Evolutionary conservation across 2,888 invertebrate genomes (phyloP).

Genomic region (Saturnia japonica): DNA sequence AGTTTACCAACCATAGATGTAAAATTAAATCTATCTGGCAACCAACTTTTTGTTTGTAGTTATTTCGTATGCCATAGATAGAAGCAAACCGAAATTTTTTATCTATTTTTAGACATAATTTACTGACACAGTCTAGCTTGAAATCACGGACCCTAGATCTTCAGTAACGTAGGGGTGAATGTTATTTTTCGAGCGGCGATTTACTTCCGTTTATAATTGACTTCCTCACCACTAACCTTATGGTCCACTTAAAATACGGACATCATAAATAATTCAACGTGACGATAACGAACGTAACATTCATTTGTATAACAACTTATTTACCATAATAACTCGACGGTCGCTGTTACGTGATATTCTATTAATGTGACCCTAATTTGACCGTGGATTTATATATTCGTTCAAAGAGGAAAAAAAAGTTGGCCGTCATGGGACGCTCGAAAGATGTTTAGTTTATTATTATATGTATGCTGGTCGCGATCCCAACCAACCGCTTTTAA

Average conservation of each 20-base stretch:
- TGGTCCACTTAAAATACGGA: not conserved
- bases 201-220: not conserved
- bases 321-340: not conserved
- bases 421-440: too few species aligned
- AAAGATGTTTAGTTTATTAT: too few species aligned
- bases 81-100: too few species aligned
- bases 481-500: too few species aligned
- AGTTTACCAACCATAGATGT: too few species aligned
- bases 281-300: not conserved
- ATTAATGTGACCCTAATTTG: not conserved
- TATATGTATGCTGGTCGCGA: too few species aligned
- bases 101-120: too few species aligned
- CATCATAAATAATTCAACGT: not conserved
- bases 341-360: not conserved
- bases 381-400: not conserved
- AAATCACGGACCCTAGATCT: not conserved
- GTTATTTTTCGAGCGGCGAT: not conserved
- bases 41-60: too few species aligned
- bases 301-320: not conserved
- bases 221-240: not conserved
- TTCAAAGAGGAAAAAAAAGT: too few species aligned
- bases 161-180: not conserved
- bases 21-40: too few species aligned
- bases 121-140: too few species aligned
- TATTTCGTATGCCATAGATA: too few species aligned